phyloP scores from a whole-genome alignment of 2,888 invertebrate genomes.

The Mesoligia furuncula region DNA sequence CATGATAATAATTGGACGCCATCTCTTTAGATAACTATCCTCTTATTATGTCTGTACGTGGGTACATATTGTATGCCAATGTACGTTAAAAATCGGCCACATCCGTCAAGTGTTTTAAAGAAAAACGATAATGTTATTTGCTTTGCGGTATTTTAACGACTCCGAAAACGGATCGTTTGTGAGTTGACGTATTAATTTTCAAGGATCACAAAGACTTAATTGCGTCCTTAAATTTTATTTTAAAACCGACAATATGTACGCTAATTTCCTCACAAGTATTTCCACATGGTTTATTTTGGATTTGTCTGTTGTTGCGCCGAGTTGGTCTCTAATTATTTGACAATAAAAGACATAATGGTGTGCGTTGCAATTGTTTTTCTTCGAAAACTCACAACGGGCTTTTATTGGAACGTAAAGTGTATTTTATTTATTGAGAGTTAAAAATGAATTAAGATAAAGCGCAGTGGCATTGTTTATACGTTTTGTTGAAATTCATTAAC shows the following conservation, averaged over 20 bases:
- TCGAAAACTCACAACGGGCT: slow-evolving; percentile 70
- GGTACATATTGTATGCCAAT: slow-evolving; percentile 68
- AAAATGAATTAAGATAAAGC: slow-evolving; percentile 74
- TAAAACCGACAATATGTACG: slow-evolving; percentile 84
- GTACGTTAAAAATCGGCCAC: slow-evolving; percentile 70
- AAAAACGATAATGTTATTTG: slow-evolving; percentile 76
- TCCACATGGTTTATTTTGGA: slow-evolving; percentile 77
- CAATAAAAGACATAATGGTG: slow-evolving; percentile 81
- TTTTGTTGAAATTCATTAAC: slow-evolving; percentile 22
- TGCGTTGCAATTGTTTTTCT: slow-evolving; percentile 78
- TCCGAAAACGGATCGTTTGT: slow-evolving; percentile 77
- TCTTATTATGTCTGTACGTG: slow-evolving; percentile 37
- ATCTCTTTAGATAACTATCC: slow-evolving; percentile 57
- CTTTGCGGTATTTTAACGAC: slow-evolving; percentile 83
- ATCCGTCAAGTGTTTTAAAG: slow-evolving; percentile 71
- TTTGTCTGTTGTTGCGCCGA: slow-evolving; percentile 72
- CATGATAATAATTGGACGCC: slow-evolving; percentile 71
- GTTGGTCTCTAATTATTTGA: slow-evolving; percentile 81
- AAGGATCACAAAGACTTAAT: slow-evolving; percentile 85
- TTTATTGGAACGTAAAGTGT: slow-evolving; percentile 84
- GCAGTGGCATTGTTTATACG: slow-evolving; percentile 40
- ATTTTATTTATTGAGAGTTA: slow-evolving; percentile 84
- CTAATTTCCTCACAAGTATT: slow-evolving; percentile 70
- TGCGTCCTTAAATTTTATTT: slow-evolving; percentile 87
- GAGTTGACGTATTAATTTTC: slow-evolving; percentile 84